Percentiles rank a stretch among this genome's conserved stretches.
Conservation (phyloP, 2,888 invertebrate species). For the Brenthis daphne region DNA sequence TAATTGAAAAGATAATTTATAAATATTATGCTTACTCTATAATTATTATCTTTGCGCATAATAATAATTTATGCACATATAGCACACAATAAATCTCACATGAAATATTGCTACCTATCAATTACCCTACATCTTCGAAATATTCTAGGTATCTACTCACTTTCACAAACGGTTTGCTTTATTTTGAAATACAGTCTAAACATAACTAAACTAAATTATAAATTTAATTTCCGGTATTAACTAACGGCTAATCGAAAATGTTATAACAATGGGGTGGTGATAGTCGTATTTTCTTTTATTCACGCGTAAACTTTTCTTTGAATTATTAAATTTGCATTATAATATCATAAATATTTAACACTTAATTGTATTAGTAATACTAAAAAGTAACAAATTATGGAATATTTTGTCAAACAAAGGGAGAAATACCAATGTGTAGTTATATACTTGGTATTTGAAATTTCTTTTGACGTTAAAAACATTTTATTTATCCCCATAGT, state of each 20-base stretch:
- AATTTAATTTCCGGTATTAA: too few relatives aligned
- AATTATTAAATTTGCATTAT: too few relatives aligned
- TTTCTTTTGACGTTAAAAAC: background rate
- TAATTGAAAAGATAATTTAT: constrained; percentile 37
- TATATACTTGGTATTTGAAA: constrained; percentile 1
- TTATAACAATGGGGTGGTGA: too few relatives aligned
- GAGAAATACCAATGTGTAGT: background rate
- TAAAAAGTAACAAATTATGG: background rate
- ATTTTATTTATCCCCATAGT: constrained; percentile 14
- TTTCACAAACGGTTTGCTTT: background rate
- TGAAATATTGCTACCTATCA: constrained; percentile 3
- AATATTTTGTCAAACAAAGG: background rate
- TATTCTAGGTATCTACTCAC: background rate
- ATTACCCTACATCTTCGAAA: constrained; percentile 13
- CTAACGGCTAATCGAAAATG: too few relatives aligned
- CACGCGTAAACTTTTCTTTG: too few relatives aligned
- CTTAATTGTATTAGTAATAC: too few relatives aligned
- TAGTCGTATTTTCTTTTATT: too few relatives aligned
- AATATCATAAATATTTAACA: too few relatives aligned
- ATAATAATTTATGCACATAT: constrained; percentile 25
- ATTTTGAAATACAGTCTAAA: background rate
- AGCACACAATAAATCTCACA: constrained; percentile 2
- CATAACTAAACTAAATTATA: too few relatives aligned
- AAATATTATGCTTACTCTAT: constrained; percentile 25
- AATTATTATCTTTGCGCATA: constrained; percentile 27